These are phyloP conservation scores for Leptinotarsa defecta DNA, from an alignment of 1,140 invertebrate genomes.

Conservation along the genomic window DNA sequence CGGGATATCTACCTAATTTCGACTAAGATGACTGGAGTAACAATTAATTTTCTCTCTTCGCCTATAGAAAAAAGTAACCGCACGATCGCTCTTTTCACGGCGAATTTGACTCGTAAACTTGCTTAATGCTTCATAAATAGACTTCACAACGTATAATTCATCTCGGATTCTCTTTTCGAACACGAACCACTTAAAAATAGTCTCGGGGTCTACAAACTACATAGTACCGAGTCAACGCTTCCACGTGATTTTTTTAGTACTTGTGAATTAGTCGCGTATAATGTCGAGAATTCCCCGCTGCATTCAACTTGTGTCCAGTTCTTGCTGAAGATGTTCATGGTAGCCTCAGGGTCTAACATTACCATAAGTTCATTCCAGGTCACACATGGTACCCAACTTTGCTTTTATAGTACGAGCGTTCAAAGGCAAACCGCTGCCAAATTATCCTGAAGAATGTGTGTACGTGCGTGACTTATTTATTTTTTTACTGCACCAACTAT, in stretches of 20 bases:
- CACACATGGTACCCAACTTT: conserved; percentile 19
- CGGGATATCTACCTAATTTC: no score
- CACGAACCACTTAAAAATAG: conserved; percentile 8
- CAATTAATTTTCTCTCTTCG: not conserved
- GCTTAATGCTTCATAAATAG: conserved; percentile 8
- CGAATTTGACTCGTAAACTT: conserved; percentile 3
- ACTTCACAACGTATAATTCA: conserved; percentile 2
- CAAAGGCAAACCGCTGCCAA: not conserved
- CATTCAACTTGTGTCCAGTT: conserved; percentile 17
- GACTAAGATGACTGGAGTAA: no score
- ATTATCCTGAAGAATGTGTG: conserved; percentile 2
- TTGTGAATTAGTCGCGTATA: conserved; percentile 17
- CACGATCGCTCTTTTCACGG: not conserved
- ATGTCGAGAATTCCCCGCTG: conserved; percentile 3
- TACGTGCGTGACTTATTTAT: conserved; percentile 2
- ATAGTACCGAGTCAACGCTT: not conserved
- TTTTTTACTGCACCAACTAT: not conserved
- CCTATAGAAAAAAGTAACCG: not conserved
- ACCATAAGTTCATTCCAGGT: conserved; percentile 39
- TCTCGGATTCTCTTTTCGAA: not conserved
- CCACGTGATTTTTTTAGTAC: not conserved
- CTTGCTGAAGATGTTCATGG: conserved; percentile 24
- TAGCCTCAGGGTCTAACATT: conserved; percentile 34
- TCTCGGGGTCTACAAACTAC: conserved; percentile 2
- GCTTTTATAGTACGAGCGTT: conserved; percentile 17